Evolutionary conservation across 2,888 invertebrate species (phyloP).

Genomic region (Onthophagus sagittarius): DNA sequence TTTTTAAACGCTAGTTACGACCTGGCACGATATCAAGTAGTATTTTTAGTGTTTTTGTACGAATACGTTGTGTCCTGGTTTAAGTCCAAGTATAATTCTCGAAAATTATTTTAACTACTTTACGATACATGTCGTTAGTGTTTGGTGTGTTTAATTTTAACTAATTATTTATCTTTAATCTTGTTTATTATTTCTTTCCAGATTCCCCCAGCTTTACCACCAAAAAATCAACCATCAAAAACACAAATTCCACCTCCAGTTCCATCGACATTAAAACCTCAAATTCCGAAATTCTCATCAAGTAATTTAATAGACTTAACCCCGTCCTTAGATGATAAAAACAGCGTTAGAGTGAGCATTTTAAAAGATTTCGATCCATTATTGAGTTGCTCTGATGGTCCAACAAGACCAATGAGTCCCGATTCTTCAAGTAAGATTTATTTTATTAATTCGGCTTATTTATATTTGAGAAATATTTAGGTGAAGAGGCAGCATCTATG

Average conservation of each 20-base stretch:
- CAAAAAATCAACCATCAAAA: slow-evolving; percentile 41
- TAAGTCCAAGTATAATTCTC: too few species aligned
- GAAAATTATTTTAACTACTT: background rate
- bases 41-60: background rate
- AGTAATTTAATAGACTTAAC: slow-evolving; percentile 59
- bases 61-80: background rate
- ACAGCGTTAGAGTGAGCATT: slow-evolving; percentile 63
- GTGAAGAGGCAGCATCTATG: slow-evolving; percentile 56
- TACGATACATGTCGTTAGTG: background rate
- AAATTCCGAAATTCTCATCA: slow-evolving; percentile 25
- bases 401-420: slow-evolving; percentile 41
- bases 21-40: background rate
- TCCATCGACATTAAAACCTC: slow-evolving; percentile 30
- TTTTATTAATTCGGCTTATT: background rate
- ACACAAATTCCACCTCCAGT: slow-evolving; percentile 38
- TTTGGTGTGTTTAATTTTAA: background rate
- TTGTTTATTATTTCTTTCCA: slow-evolving; percentile 21
- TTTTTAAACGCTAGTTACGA: background rate
- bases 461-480: slow-evolving; percentile 36
- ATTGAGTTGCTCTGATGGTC: slow-evolving; percentile 53
- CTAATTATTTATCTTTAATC: background rate
- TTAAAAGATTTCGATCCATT: slow-evolving; percentile 87
- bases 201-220: slow-evolving; percentile 43
- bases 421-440: slow-evolving; percentile 51
- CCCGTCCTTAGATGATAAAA: slow-evolving; percentile 49